Percentiles rank a stretch among this genome's conserved stretches.
phyloP scores from a whole-genome alignment of 2,888 invertebrate species.

The Tinea semifulvella region DNA sequence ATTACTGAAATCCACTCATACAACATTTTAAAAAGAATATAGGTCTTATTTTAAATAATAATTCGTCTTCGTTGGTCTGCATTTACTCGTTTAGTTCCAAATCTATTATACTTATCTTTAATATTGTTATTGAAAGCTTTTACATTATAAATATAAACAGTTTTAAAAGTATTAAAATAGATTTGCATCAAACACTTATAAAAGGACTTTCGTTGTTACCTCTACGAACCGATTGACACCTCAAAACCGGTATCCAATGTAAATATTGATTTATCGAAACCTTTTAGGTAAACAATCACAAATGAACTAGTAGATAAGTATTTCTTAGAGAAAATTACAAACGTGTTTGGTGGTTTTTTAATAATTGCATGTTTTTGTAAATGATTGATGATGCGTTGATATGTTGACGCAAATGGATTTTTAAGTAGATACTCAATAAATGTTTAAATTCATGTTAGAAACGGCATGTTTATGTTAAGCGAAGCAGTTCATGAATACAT shows the following conservation, averaged over 20 bases:
- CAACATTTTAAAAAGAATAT: too few relatives aligned
- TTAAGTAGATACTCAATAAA: neutral
- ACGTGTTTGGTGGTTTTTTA: too few relatives aligned
- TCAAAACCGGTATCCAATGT: too few relatives aligned
- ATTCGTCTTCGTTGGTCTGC: too few relatives aligned
- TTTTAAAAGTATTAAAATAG: neutral
- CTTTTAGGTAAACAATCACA: neutral
- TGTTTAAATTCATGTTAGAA: neutral
- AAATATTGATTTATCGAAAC: conserved; percentile 7
- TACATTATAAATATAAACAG: neutral
- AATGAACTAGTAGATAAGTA: neutral
- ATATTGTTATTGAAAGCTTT: too few relatives aligned
- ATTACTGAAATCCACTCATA: too few relatives aligned
- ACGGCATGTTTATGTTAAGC: neutral
- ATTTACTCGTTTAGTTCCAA: too few relatives aligned
- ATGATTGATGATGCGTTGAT: conserved; percentile 8
- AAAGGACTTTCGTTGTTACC: neutral
- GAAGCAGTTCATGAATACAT: neutral
- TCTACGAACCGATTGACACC: neutral
- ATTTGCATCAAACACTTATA: neutral
- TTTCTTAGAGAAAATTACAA: too few relatives aligned
- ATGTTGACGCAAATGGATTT: conserved; percentile 1
- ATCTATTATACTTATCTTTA: too few relatives aligned
- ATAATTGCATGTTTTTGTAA: conserved; percentile 18
- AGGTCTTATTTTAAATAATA: too few relatives aligned